A percentile compares a stretch with the other conserved stretches of the same genome.
Conservation (phyloP, 2,888 invertebrate species). For the Caenorhabditis sp. region DNA sequence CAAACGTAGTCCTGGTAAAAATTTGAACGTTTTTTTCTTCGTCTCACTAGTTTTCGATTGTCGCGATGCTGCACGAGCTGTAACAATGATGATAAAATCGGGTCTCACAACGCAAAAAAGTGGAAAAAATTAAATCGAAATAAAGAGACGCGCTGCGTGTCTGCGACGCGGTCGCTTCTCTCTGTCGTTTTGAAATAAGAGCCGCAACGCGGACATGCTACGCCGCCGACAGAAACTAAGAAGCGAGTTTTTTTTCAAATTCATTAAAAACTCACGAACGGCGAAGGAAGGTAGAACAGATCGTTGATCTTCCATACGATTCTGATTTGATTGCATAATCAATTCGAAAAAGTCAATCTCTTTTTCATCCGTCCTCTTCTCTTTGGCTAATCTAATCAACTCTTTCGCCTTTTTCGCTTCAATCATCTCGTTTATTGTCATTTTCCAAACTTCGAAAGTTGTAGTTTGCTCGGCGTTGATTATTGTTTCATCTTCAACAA, state of each 20-base stretch:
- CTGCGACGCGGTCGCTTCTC: too few species aligned
- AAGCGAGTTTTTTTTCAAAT: too few species aligned
- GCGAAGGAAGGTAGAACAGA: background rate
- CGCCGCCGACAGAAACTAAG: too few species aligned
- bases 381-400: constrained; percentile 2
- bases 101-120: too few species aligned
- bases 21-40: background rate
- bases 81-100: too few species aligned
- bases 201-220: too few species aligned
- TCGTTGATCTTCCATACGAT: background rate
- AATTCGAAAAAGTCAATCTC: background rate
- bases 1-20: background rate
- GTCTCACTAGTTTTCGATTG: background rate
- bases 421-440: background rate
- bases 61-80: background rate
- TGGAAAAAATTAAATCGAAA: too few species aligned
- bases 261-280: background rate
- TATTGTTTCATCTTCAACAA: background rate
- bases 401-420: constrained; percentile 4
- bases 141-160: too few species aligned
- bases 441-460: background rate
- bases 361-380: constrained; percentile 1
- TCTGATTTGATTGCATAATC: background rate
- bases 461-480: background rate
- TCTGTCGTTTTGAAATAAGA: too few species aligned